phyloP scores from a whole-genome alignment of 2,113 vertebrate species.

The Dendropsophus ebraccatus region DNA sequence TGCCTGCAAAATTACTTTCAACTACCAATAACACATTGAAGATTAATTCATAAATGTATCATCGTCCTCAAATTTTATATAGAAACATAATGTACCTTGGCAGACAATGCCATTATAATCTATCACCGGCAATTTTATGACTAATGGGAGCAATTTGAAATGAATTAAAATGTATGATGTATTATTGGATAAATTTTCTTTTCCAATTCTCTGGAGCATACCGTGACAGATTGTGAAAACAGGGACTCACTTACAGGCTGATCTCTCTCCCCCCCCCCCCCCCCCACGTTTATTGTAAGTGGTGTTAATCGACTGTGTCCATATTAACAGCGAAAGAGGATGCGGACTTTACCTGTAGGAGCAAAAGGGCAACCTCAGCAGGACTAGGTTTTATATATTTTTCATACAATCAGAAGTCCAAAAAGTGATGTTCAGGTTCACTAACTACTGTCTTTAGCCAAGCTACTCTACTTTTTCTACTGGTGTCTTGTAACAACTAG shows the following conservation, averaged over 20 bases:
- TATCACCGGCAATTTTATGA: slow-evolving; percentile 13
- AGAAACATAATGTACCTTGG: slow-evolving; percentile 37
- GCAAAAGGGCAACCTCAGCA: neutral
- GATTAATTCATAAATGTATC: slow-evolving; percentile 30
- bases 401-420: too few species aligned
- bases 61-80: neutral
- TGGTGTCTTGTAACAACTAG: too few species aligned
- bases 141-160: slow-evolving; percentile 30
- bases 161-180: slow-evolving; percentile 15
- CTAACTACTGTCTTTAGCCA: too few species aligned
- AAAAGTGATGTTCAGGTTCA: too few species aligned
- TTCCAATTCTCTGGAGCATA: neutral
- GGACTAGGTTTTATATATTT: too few species aligned
- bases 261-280: too few species aligned
- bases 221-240: neutral
- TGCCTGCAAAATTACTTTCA: neutral
- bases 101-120: slow-evolving; percentile 30
- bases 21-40: neutral
- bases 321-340: neutral
- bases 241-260: neutral
- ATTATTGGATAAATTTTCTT: slow-evolving; percentile 20
- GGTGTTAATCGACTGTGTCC: neutral
- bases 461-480: too few species aligned
- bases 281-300: neutral
- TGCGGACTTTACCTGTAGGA: neutral